Evolutionary conservation across 2,113 vertebrate genomes (phyloP), one percentile per base, ranked within the genome.

Genomic region (Hyla sarda): DNA sequence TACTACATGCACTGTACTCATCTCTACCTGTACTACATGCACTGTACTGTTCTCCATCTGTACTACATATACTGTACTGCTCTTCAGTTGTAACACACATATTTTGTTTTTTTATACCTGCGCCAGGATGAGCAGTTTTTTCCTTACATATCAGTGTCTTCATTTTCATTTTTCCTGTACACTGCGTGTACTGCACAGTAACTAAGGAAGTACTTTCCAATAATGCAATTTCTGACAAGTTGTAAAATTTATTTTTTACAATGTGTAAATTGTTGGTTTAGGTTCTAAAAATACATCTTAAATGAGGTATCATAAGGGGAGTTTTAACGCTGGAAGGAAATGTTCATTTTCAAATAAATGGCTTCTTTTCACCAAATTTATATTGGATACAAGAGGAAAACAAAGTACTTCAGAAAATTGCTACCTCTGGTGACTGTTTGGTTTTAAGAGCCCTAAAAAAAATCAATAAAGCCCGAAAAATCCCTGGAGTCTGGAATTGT

Each of bases 361-460:
- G 47, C 58, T 60, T 65, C 34, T 81, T 80, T 45, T 41, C 56
- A 47, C n/a, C 56, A 81, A 81, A 81, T 62, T 25, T 81, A 81
- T 81, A 45, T 80, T 80, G 77, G 77, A 41, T 60, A 60, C 54
- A 79, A 58, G 77, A 62, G 78, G 52, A 81, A 81, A 81, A 81
- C 78, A 81, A 81, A 65, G 60, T 82, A 69, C 60, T 82, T 82
- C 71, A 69, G 80, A 82, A 82, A 82, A 71, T 82, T 82, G 80
- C 78, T 82, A 82, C 80, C 80, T 69, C 62, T 71, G 62, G 34
- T 71, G 80, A 30, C 14, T 52, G 60, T 82, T 41, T 50, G 62
- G 80, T 28, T 71, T 82, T 82, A 71, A 82, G 62, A 71, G 80
- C 45, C 62, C 45, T 48, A 45, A 71, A 67, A 37, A 71, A 67